phyloP scores from a whole-genome alignment of 2,113 vertebrate genomes.

The Ailuropoda melanoleuca region DNA sequence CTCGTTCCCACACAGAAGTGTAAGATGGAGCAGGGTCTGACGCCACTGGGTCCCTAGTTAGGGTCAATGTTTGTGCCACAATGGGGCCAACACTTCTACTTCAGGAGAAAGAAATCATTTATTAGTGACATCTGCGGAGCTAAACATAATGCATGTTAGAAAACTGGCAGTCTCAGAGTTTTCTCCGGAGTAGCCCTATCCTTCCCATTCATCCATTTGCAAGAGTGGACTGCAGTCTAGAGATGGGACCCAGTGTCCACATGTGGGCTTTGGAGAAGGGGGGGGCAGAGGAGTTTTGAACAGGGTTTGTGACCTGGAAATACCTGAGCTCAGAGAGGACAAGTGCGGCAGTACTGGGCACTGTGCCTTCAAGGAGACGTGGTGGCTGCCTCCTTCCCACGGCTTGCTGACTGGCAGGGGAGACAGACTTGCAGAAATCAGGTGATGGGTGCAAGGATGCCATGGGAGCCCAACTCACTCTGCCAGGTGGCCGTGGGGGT shows the following conservation, averaged over 20 bases:
- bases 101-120: neutral
- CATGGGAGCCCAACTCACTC: neutral
- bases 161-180: neutral
- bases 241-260: neutral
- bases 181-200: neutral
- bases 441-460: too few species aligned
- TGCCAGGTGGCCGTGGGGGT: neutral
- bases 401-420: neutral
- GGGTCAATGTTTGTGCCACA: neutral
- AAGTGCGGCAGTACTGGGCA: neutral
- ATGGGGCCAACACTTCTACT: neutral
- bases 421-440: neutral
- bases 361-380: fast-evolving
- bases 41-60: neutral
- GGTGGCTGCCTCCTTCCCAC: fast-evolving
- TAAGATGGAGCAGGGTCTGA: neutral
- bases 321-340: neutral
- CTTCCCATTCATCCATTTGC: neutral
- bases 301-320: neutral
- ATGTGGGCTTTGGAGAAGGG: neutral
- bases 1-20: neutral
- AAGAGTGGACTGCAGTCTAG: neutral
- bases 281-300: neutral
- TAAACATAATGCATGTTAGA: neutral
- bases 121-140: neutral